Evolutionary conservation across 1,140 invertebrate genomes (phyloP), one percentile per base, ranked within the genome.

Genomic region (Adoxophyes honmai): DNA sequence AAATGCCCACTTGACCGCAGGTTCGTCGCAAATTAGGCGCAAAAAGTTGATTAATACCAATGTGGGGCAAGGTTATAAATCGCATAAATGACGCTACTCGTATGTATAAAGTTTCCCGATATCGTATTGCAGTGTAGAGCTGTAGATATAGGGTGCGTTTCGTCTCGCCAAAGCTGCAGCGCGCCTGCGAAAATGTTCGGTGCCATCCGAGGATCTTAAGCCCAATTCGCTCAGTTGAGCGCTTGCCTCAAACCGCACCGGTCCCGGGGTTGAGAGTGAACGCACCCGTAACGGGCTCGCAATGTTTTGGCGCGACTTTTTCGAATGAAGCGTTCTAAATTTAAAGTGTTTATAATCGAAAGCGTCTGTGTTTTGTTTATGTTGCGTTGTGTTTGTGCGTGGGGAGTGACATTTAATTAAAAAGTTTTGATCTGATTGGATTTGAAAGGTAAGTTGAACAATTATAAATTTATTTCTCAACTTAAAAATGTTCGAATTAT

Each of bases 151-250:
- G 42, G 39, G 42, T 8, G 9, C 18, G 21, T 48, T 48, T 28
- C 16, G 42, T 48, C 15, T 11, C 39, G 16, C 16, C 42, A 38
- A 11, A 18, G 42, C n/a, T 48, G 42, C 42, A 48, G n/a, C 42
- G 42, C 42, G 42, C 42, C 42, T 48, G 42, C 42, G 42, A 48
- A 48, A 13, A 16, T 28, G 42, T 48, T 11, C 16, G 8, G 15
- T 48, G n/a, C 7, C 18, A n/a, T n/a, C 21, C 14, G 13, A 28
- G 42, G 21, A 28, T 28, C 21, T 28, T 28, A 18, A 18, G 18
- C 42, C 42, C 42, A 48, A 48, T 28, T 48, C 21, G n/a, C 42
- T 48, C 42, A 48, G 42, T 48, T 48, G 42, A 11, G 28, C 21
- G 42, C 21, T 48, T 48, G 42, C 18, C 42, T 10, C 42, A 48